Percentiles rank a stretch among this genome's conserved stretches.
Evolutionary conservation across 2,888 invertebrate genomes (phyloP).

Genomic region (Lasioglossum oenotherae): DNA sequence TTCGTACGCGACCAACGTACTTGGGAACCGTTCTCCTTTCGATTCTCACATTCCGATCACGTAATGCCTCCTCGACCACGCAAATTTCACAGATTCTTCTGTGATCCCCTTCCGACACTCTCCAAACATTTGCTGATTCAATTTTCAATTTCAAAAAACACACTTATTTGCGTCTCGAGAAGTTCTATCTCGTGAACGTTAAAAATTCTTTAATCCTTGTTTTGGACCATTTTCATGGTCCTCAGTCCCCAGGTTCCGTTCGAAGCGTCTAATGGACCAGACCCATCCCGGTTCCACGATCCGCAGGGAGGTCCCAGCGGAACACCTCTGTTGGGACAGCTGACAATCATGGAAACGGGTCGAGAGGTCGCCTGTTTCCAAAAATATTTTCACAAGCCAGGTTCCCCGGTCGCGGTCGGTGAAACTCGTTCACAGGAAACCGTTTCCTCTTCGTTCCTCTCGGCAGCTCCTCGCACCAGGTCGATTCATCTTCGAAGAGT

Average conservation of each 20-base stretch:
- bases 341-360: neutral
- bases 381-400: slow-evolving; percentile 26
- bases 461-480: slow-evolving; percentile 17
- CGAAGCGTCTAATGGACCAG: neutral
- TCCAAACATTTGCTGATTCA: neutral
- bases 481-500: slow-evolving; percentile 59
- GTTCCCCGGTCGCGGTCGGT: neutral
- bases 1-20: slow-evolving; percentile 44
- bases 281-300: neutral
- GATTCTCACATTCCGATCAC: slow-evolving; percentile 38
- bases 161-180: too few species aligned
- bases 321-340: neutral
- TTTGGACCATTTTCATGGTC: neutral
- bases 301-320: neutral
- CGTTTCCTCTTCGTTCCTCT: slow-evolving; percentile 19
- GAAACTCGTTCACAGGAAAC: slow-evolving; percentile 38
- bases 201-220: neutral
- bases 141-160: neutral
- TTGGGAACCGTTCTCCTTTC: slow-evolving; percentile 47
- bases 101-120: neutral
- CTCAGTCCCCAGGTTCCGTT: neutral
- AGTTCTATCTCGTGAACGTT: neutral
- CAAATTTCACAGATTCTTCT: slow-evolving; percentile 37
- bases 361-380: neutral
- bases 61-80: slow-evolving; percentile 34